Percentiles rank a stretch among this genome's conserved stretches.
Evolutionary conservation across 1,140 invertebrate genomes (phyloP).

Genomic region (Elymnias hypermnestra): DNA sequence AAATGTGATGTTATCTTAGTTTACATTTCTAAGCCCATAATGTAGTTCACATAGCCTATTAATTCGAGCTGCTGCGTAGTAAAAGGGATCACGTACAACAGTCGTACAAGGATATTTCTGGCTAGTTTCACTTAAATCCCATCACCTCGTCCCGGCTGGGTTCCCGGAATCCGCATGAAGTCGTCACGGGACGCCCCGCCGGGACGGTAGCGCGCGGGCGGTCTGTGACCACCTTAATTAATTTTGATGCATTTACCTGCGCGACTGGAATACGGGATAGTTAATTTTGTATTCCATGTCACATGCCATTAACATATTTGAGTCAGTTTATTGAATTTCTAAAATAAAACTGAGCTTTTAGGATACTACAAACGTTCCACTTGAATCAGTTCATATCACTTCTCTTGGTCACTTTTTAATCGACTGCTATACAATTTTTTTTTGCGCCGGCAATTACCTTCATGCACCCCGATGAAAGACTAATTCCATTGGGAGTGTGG

Average conservation of each 20-base stretch:
- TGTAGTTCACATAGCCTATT: no score
- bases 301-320: conserved; percentile 24
- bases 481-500: no score
- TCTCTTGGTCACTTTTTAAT: no score
- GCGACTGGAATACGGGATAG: conserved; percentile 24
- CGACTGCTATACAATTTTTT: no score
- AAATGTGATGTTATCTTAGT: no score
- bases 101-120: conserved; percentile 3
- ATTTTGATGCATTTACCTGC: conserved; percentile 68
- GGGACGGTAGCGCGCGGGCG: conserved; percentile 63
- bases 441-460: no score
- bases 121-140: conserved; percentile 13
- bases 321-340: conserved; percentile 9
- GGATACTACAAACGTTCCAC: background rate
- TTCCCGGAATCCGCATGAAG: conserved; percentile 69
- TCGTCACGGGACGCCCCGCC: conserved; percentile 54
- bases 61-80: background rate
- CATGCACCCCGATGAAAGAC: no score
- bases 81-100: conserved; percentile 4
- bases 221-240: conserved; percentile 64
- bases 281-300: conserved; percentile 20
- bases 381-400: no score
- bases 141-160: conserved; percentile 19
- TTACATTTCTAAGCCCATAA: no score
- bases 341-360: background rate